phyloP scores from a whole-genome alignment of 2,797 vertebrate species.

The Enteromius viviparus region DNA sequence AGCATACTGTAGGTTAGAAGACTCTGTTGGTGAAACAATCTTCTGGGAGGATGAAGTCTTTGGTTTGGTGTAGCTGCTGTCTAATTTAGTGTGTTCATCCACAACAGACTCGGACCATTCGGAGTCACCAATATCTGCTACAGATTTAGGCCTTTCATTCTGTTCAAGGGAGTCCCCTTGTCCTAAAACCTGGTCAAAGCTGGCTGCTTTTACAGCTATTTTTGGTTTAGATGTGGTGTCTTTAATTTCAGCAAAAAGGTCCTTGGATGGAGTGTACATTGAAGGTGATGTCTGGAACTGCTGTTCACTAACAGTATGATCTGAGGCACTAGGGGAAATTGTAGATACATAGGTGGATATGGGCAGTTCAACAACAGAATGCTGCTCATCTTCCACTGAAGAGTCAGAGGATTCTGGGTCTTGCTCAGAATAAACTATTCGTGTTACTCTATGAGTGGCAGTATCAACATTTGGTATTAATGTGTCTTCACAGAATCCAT shows the following conservation, averaged over 20 bases:
- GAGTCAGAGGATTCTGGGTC: conserved; percentile 84
- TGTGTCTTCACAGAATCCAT: conserved; percentile 73
- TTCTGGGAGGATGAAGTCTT: conserved; percentile 75
- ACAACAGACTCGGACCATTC: conserved; percentile 66
- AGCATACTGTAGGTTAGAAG: conserved; percentile 39
- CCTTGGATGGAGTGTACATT: conserved; percentile 56
- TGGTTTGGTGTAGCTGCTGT: conserved; percentile 68
- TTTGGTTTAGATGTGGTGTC: conserved; percentile 77
- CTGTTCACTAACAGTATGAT: conserved; percentile 38
- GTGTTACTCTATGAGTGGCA: conserved; percentile 72
- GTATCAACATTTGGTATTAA: conserved; percentile 77
- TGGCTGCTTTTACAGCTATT: conserved; percentile 75
- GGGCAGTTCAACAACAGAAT: conserved; percentile 85
- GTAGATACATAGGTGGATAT: conserved; percentile 72
- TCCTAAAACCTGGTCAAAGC: conserved; percentile 51
- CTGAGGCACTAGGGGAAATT: conserved; percentile 1
- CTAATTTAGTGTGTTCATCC: conserved; percentile 65
- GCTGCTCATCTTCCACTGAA: conserved; percentile 85
- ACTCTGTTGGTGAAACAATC: conserved; percentile 69
- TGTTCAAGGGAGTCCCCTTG: conserved; percentile 54
- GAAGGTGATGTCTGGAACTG: conserved; percentile 54
- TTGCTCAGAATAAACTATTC: conserved; percentile 72
- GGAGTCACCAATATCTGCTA: conserved; percentile 62
- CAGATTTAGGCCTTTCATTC: conserved; percentile 73
- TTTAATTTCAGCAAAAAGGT: conserved; percentile 66